These are phyloP conservation scores for Ectobius pallidus DNA, from an alignment of 2,888 invertebrate genomes.

Conservation along the genomic window DNA sequence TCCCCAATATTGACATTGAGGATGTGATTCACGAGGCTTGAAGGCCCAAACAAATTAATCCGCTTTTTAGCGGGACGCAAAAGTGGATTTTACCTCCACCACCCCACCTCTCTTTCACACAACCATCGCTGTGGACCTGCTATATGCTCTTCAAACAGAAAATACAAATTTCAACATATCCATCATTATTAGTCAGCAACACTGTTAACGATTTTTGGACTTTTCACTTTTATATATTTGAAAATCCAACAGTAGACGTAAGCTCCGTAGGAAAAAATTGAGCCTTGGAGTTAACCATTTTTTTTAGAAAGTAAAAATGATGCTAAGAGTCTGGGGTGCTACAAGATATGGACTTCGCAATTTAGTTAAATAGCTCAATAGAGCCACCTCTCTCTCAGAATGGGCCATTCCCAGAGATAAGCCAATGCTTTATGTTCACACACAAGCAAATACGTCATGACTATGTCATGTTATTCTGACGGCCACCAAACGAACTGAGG, in stretches of 20 bases:
- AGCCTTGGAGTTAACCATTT: neutral
- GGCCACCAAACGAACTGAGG: neutral
- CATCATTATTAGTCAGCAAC: slow-evolving; percentile 17
- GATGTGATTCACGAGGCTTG: slow-evolving; percentile 35
- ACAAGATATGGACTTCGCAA: slow-evolving; percentile 17
- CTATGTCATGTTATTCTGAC: slow-evolving; percentile 18
- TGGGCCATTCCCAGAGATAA: slow-evolving; percentile 8
- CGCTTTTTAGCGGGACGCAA: slow-evolving; percentile 35
- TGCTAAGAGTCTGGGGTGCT: neutral
- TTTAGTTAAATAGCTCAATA: slow-evolving; percentile 23
- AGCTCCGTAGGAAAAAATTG: neutral
- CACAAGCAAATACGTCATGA: slow-evolving; percentile 16
- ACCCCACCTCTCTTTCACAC: neutral
- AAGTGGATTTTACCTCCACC: slow-evolving; percentile 18
- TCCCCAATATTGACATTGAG: slow-evolving; percentile 39
- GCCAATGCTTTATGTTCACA: slow-evolving; percentile 25
- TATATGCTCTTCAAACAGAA: slow-evolving; percentile 18
- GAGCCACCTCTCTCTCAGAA: neutral
- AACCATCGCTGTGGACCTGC: neutral
- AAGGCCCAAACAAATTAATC: slow-evolving; percentile 34
- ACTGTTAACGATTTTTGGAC: slow-evolving; percentile 12
- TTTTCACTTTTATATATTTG: slow-evolving; percentile 24
- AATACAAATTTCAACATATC: slow-evolving; percentile 30
- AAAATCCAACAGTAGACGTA: slow-evolving; percentile 8
- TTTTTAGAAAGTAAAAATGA: neutral